Conservation (phyloP, 2,797 vertebrate genomes). For the Selene dorsalis region DNA sequence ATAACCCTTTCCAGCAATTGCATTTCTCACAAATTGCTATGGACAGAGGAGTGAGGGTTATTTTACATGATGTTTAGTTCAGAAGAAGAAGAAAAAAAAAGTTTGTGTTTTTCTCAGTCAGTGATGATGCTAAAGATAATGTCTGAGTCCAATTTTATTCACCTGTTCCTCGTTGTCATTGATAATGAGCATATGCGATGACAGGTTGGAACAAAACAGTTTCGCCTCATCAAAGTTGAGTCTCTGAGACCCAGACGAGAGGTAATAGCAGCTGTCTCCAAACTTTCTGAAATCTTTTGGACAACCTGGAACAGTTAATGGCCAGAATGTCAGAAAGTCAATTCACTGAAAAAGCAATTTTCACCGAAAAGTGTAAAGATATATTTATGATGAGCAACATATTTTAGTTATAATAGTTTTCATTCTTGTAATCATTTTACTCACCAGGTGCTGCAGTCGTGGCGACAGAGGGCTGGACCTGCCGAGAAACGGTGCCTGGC, state of each 20-base stretch:
- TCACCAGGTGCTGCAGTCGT: slow-evolving; percentile 73
- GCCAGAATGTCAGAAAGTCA: neutral
- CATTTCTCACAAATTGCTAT: slow-evolving; percentile 91
- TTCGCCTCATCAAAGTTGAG: slow-evolving; percentile 90
- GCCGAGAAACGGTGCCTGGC: slow-evolving; percentile 82
- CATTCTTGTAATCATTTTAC: slow-evolving; percentile 14
- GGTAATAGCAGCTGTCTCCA: slow-evolving; percentile 93
- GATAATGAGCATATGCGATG: slow-evolving; percentile 91
- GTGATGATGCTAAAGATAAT: neutral
- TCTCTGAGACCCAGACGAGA: slow-evolving; percentile 86
- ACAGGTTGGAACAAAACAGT: slow-evolving; percentile 87
- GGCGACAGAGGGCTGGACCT: slow-evolving; percentile 76
- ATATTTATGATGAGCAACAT: neutral
- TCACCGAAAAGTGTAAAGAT: neutral
- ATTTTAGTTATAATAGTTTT: too few species aligned
- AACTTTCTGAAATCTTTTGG: slow-evolving; percentile 89
- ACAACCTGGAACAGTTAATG: slow-evolving; percentile 85
- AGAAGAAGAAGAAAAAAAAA: neutral
- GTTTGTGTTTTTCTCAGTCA: neutral
- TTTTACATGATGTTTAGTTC: neutral
- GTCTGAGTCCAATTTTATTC: slow-evolving; percentile 12
- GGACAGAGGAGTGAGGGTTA: slow-evolving; percentile 17
- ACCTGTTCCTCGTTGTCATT: slow-evolving; percentile 94
- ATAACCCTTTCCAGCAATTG: slow-evolving; percentile 87
- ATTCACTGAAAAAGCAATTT: neutral